Evolutionary conservation across 2,888 invertebrate genomes (phyloP).

Genomic region (Dryomyza anilis): DNA sequence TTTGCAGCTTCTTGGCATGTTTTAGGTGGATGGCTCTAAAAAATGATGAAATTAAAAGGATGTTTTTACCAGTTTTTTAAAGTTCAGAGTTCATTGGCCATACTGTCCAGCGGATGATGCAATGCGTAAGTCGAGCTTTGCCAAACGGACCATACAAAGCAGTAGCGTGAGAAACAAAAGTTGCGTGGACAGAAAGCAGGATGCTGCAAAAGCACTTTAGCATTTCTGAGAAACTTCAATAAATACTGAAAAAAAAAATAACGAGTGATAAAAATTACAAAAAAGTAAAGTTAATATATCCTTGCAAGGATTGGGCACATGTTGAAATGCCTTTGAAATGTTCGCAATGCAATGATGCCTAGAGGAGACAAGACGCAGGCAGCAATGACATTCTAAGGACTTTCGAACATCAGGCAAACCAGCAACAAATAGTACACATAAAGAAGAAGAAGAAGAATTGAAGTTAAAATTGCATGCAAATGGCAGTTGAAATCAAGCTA

Average conservation of each 20-base stretch:
- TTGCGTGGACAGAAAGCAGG: neutral
- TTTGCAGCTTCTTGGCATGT: conserved; percentile 38
- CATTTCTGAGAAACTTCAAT: neutral
- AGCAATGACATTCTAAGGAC: too few relatives aligned
- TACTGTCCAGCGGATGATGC: neutral
- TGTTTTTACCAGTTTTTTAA: conserved; percentile 32
- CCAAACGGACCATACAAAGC: neutral
- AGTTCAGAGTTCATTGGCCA: conserved; percentile 52
- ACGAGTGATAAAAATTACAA: too few relatives aligned
- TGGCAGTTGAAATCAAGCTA: conserved; percentile 17
- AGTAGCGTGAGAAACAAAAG: conserved; percentile 8
- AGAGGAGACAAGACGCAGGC: too few relatives aligned
- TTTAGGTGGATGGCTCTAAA: neutral
- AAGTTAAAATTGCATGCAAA: conserved; percentile 41
- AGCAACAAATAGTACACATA: too few relatives aligned
- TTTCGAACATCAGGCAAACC: too few relatives aligned
- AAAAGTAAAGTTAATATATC: too few relatives aligned
- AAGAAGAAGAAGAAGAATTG: too few relatives aligned
- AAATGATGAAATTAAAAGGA: conserved; percentile 1
- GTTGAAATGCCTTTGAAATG: too few relatives aligned
- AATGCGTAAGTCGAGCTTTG: neutral
- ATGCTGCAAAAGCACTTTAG: conserved; percentile 3
- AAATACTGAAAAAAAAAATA: conserved; percentile 25
- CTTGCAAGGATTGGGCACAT: too few relatives aligned
- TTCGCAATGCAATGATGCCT: too few relatives aligned